These are phyloP conservation scores for Gasteruption jaculator DNA, from an alignment of 2,888 invertebrate genomes.

Conservation along the genomic window DNA sequence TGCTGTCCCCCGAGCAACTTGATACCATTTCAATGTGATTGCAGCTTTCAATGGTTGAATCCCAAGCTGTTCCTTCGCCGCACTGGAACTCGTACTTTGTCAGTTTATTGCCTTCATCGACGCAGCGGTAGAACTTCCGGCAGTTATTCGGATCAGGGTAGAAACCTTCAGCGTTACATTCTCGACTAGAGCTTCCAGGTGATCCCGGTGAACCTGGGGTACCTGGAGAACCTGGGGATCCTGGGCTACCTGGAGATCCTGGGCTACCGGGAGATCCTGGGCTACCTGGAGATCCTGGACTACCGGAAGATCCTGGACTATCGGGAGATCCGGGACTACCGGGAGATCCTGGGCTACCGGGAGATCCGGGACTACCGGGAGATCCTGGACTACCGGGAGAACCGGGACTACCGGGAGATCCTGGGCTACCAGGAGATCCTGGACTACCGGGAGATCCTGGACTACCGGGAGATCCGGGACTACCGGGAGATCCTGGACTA, in stretches of 20 bases:
- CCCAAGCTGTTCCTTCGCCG: conserved; percentile 68
- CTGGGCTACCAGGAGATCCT: conserved; percentile 19
- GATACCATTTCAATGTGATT: conserved; percentile 58
- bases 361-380: conserved; percentile 22
- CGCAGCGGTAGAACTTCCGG: conserved; percentile 73
- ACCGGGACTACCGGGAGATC: conserved; percentile 15
- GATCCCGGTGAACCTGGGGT: conserved; percentile 22
- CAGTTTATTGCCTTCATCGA: conserved; percentile 55
- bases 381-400: conserved; percentile 18
- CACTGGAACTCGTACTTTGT: conserved; percentile 61
- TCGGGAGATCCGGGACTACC: conserved; percentile 20
- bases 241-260: conserved; percentile 18
- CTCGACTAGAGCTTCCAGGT: conserved; percentile 16
- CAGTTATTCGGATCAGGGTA: conserved; percentile 65
- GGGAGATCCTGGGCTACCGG: conserved; percentile 16
- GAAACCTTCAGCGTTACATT: conserved; percentile 66
- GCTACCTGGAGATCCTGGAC: conserved; percentile 13
- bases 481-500: conserved; percentile 18
- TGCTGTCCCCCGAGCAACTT: conserved; percentile 26
- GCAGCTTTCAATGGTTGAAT: conserved; percentile 60
- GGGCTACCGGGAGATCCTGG: conserved; percentile 24
- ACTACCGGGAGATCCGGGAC: conserved; percentile 25
- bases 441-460: conserved; percentile 30
- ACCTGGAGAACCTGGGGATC: conserved; percentile 14
- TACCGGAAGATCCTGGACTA: conserved; percentile 15